These are phyloP conservation scores for Melanostigma gelatinosum DNA, from an alignment of 2,113 vertebrate species.

Conservation along the genomic window DNA sequence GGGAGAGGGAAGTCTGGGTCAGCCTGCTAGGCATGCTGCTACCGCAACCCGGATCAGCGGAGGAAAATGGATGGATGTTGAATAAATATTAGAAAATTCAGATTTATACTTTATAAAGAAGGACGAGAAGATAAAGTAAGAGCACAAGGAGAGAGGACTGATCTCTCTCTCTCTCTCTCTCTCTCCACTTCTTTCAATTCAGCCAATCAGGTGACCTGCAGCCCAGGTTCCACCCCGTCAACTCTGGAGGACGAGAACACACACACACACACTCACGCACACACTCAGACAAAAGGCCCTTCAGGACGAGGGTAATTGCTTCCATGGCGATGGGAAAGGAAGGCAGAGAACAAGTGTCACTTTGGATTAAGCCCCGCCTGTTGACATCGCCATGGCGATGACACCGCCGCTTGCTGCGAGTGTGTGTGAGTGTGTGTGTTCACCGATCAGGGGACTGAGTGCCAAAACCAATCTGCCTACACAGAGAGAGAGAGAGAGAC, in stretches of 20 bases:
- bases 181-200: constrained; percentile 44
- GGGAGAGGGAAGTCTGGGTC: too few relatives aligned
- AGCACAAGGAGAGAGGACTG: too few relatives aligned
- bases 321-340: constrained; percentile 95
- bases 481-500: not conserved
- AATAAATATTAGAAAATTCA: too few relatives aligned
- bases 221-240: constrained; percentile 68
- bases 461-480: constrained; percentile 90
- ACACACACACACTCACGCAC: constrained; percentile 47
- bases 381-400: constrained; percentile 93
- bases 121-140: too few relatives aligned
- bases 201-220: constrained; percentile 70
- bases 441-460: constrained; percentile 93
- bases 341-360: constrained; percentile 99
- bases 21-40: too few relatives aligned
- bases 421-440: constrained; percentile 17
- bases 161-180: not conserved
- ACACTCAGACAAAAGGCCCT: constrained; percentile 65
- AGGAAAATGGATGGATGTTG: too few relatives aligned
- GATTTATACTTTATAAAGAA: too few relatives aligned
- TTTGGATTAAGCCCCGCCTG: constrained; percentile 97
- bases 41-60: too few relatives aligned
- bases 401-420: constrained; percentile 79
- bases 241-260: constrained; percentile 45
- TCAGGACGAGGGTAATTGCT: constrained; percentile 90